A percentile compares a stretch with the other conserved stretches of the same genome.
phyloP scores from a whole-genome alignment of 2,797 vertebrate species.

The Enoplosus armatus region DNA sequence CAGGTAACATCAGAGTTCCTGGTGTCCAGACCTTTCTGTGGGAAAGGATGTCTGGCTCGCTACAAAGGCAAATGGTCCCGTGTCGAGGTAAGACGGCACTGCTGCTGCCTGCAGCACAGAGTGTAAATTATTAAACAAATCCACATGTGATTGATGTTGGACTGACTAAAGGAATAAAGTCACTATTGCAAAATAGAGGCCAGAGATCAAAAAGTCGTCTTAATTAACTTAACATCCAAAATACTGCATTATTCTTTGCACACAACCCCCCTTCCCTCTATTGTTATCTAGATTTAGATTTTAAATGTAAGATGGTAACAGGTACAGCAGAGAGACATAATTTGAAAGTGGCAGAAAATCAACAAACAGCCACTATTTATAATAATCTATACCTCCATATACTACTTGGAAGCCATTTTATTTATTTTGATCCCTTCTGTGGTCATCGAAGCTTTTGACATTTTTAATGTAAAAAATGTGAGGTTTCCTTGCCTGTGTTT shows the following conservation, averaged over 20 bases:
- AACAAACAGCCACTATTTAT: not conserved
- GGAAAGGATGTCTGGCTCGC: conserved; percentile 93
- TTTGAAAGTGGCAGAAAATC: not conserved
- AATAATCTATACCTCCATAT: not conserved
- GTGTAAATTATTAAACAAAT: conserved; percentile 18
- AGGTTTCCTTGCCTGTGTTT: not conserved
- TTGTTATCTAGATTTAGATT: no score
- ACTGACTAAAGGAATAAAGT: not conserved
- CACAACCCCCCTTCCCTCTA: no score
- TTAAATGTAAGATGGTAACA: not conserved
- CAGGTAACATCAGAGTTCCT: conserved; percentile 90
- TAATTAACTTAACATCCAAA: no score
- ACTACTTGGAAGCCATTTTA: no score
- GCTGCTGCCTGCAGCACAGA: not conserved
- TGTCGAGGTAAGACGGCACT: conserved; percentile 89
- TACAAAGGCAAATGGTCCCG: conserved; percentile 96
- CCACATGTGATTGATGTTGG: not conserved
- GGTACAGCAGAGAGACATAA: not conserved
- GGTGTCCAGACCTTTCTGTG: conserved; percentile 93
- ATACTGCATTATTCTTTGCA: no score
- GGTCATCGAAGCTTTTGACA: not conserved
- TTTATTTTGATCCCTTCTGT: not conserved
- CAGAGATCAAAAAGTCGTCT: not conserved
- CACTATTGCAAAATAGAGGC: not conserved
- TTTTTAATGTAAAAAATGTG: not conserved